Conservation (phyloP, 1,140 invertebrate genomes). For the Pomacea maculata region DNA sequence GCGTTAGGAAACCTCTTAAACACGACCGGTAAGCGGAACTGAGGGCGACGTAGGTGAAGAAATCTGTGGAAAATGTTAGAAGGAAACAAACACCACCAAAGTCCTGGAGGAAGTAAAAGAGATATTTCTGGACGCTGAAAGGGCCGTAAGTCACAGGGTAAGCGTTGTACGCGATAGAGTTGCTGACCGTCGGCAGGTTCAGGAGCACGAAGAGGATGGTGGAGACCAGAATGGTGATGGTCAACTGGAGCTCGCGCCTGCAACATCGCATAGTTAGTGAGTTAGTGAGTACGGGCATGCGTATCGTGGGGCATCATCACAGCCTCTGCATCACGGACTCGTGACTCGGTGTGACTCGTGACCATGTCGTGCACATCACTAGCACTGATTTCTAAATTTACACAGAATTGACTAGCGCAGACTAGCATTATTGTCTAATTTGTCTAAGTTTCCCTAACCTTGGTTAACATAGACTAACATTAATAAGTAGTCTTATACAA, state of each 20-base stretch:
- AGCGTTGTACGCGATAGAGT: constrained; percentile 1
- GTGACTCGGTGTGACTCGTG: neutral
- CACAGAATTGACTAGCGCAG: no score
- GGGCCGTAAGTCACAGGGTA: constrained; percentile 10
- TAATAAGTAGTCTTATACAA: no score
- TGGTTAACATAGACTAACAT: no score
- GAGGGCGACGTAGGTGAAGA: constrained; percentile 1
- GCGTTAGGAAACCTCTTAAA: neutral
- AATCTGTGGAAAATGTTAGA: constrained; percentile 5
- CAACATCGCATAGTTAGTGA: neutral
- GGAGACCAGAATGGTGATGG: constrained; percentile 7
- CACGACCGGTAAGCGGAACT: neutral
- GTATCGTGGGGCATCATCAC: neutral
- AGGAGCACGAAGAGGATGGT: constrained; percentile 2
- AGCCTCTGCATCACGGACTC: neutral
- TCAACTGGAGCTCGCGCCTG: constrained; percentile 1
- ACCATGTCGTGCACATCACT: neutral
- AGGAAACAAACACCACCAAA: neutral
- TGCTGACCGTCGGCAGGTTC: constrained; percentile 1
- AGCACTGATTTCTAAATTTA: no score
- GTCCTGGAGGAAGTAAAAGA: neutral
- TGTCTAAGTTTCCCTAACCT: no score
- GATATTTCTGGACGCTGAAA: neutral
- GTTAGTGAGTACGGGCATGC: neutral
- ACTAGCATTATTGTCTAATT: no score